Evolutionary conservation across 2,888 invertebrate species (phyloP).

Genomic region (Hartigia nigra): DNA sequence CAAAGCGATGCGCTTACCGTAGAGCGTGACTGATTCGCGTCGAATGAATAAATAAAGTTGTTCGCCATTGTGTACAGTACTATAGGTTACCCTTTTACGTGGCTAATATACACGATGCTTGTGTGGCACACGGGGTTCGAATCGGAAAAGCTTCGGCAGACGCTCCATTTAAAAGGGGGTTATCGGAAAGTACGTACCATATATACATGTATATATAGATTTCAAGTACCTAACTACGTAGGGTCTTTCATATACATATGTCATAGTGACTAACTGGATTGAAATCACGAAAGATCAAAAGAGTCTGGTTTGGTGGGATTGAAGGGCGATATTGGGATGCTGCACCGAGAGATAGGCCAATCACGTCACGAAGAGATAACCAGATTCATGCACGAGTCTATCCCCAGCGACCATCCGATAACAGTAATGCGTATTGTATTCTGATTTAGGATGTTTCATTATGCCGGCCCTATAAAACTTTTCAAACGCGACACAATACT

Average conservation of each 20-base stretch:
- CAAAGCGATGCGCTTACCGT: constrained; percentile 34
- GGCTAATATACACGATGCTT: neutral
- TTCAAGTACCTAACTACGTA: neutral
- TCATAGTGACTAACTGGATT: constrained; percentile 56
- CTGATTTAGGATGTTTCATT: constrained; percentile 14
- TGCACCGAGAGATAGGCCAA: constrained; percentile 34
- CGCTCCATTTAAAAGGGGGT: neutral
- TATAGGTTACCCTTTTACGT: neutral
- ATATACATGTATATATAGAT: neutral
- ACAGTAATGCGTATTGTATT: constrained; percentile 12
- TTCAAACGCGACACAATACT: neutral
- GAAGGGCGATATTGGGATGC: neutral
- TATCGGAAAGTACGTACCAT: neutral
- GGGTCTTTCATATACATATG: neutral
- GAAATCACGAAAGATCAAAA: constrained; percentile 63
- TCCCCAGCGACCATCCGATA: neutral
- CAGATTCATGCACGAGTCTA: constrained; percentile 34
- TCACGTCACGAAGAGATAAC: constrained; percentile 50
- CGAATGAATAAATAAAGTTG: constrained; percentile 54
- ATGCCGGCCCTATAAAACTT: neutral
- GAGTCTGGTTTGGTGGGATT: constrained; percentile 34
- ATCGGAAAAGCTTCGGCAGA: neutral
- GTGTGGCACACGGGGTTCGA: neutral
- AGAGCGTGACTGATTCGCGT: constrained; percentile 51
- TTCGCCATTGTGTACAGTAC: constrained; percentile 16